phyloP scores from a whole-genome alignment of 1,140 invertebrate species.

The Caenorhabditis latens region DNA sequence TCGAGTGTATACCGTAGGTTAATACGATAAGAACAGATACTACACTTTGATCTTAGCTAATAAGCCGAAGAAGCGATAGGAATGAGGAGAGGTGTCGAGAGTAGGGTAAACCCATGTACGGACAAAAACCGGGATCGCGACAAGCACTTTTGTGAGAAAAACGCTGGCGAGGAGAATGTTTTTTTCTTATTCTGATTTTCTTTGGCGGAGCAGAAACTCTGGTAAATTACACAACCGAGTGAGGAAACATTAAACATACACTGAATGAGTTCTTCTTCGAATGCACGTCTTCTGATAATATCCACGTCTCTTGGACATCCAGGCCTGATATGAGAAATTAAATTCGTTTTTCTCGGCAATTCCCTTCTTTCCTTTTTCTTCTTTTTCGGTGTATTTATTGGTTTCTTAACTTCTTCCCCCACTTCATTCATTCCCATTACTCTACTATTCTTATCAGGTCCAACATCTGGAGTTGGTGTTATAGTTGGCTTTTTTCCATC shows the following conservation, averaged over 20 bases:
- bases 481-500: background rate
- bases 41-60: no score
- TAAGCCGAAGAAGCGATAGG: no score
- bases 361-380: background rate
- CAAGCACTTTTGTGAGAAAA: no score
- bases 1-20: no score
- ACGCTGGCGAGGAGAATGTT: no score
- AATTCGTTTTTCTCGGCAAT: background rate
- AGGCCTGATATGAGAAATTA: background rate
- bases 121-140: no score
- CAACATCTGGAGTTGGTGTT: slow-evolving; percentile 11
- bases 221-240: background rate
- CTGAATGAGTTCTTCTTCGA: slow-evolving; percentile 6
- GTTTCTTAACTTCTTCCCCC: background rate
- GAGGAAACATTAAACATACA: background rate
- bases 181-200: no score
- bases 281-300: background rate
- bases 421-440: background rate
- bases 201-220: no score
- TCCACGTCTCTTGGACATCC: background rate
- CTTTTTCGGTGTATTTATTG: background rate
- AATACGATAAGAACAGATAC: no score
- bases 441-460: background rate
- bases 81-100: no score
- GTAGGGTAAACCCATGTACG: no score